phyloP scores from a whole-genome alignment of 2,888 invertebrate genomes.

The Phania funesta region DNA sequence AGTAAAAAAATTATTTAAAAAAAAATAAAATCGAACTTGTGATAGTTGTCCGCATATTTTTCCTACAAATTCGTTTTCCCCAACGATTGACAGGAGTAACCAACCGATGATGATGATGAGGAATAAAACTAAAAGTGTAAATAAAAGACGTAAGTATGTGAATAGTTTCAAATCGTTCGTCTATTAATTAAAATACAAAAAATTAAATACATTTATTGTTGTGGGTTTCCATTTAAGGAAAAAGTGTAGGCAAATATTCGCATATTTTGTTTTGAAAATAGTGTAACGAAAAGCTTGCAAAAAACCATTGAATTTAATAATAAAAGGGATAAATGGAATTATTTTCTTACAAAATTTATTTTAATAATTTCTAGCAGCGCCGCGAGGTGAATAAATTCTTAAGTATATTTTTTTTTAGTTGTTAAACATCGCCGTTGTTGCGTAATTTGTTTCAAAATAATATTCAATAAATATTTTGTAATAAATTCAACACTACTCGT shows the following conservation, averaged over 20 bases:
- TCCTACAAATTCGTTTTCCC: constrained; percentile 9
- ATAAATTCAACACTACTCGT: too few relatives aligned
- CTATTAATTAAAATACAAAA: neutral
- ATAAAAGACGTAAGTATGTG: neutral
- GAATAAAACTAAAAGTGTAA: neutral
- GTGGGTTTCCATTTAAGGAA: neutral
- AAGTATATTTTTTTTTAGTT: neutral
- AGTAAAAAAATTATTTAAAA: too few relatives aligned
- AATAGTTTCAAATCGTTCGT: too few relatives aligned
- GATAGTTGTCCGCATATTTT: too few relatives aligned
- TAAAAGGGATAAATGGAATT: neutral
- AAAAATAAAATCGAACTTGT: too few relatives aligned
- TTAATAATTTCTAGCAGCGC: neutral
- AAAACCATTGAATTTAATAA: neutral
- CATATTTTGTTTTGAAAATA: constrained; percentile 61
- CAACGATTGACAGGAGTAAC: neutral
- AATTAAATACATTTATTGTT: neutral
- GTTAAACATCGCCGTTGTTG: too few relatives aligned
- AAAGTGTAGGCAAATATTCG: constrained; percentile 64
- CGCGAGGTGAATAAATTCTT: neutral
- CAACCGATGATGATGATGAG: neutral
- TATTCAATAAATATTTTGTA: too few relatives aligned
- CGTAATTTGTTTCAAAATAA: too few relatives aligned
- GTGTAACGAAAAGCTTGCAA: constrained; percentile 23
- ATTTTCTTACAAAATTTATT: constrained; percentile 44